A percentile compares a stretch with the other conserved stretches of the same genome.
phyloP scores from a whole-genome alignment of 2,888 invertebrate species.

The Cerceris ruficornis region DNA sequence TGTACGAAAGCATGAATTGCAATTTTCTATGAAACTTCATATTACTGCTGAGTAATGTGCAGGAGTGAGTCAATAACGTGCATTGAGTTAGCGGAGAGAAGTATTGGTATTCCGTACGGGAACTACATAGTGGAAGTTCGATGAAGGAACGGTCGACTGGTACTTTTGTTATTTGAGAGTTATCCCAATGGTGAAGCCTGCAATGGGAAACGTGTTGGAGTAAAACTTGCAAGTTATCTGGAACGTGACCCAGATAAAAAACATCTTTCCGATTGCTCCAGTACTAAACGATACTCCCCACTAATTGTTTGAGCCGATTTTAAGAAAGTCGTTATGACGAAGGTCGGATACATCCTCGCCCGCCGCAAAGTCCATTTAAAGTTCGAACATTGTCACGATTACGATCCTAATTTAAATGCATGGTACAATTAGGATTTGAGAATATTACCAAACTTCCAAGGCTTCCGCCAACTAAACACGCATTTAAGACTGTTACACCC shows the following conservation, averaged over 20 bases:
- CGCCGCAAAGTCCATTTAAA: background rate
- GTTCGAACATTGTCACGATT: slow-evolving; percentile 12
- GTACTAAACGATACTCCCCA: background rate
- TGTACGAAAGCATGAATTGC: background rate
- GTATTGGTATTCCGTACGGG: slow-evolving; percentile 17
- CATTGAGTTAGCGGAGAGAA: slow-evolving; percentile 16
- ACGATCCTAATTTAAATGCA: slow-evolving; percentile 43
- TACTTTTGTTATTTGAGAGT: slow-evolving; percentile 8
- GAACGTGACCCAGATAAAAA: background rate
- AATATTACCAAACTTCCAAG: slow-evolving; percentile 20
- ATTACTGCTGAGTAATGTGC: slow-evolving; percentile 12
- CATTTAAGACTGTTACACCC: background rate
- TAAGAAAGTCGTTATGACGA: background rate
- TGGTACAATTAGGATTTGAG: slow-evolving; percentile 8
- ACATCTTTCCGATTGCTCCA: slow-evolving; percentile 9
- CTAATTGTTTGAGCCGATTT: slow-evolving; percentile 13
- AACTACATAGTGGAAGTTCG: slow-evolving; percentile 37
- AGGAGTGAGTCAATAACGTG: slow-evolving; percentile 35
- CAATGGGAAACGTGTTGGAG: slow-evolving; percentile 30
- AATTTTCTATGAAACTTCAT: background rate
- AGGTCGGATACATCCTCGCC: background rate
- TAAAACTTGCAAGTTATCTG: slow-evolving; percentile 20
- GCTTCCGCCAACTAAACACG: background rate
- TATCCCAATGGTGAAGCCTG: background rate
- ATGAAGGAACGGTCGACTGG: slow-evolving; percentile 18